A percentile compares a stretch with the other conserved stretches of the same genome.
These are phyloP conservation scores for Xylocopa sonorina DNA, from an alignment of 1,140 invertebrate species.

Conservation along the genomic window DNA sequence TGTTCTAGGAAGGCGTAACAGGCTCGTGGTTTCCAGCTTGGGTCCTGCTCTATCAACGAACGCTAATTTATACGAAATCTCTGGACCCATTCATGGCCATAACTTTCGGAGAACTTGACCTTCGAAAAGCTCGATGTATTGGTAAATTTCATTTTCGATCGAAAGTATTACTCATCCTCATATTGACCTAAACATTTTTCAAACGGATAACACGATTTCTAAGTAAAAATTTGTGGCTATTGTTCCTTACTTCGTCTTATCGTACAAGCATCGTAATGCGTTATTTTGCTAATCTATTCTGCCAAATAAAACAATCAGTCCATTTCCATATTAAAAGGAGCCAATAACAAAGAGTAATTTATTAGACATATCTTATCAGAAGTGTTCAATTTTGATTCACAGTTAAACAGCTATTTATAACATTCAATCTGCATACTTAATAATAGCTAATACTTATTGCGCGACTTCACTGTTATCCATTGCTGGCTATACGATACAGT, in stretches of 20 bases:
- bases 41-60: conserved; percentile 88
- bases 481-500: not conserved
- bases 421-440: not conserved
- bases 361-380: not conserved
- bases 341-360: not conserved
- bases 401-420: not conserved
- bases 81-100: conserved; percentile 76
- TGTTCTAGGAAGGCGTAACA: conserved; percentile 84
- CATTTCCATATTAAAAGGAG: not conserved
- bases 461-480: not conserved
- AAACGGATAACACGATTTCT: not conserved
- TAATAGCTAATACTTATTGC: not conserved
- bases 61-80: conserved; percentile 85
- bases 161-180: not conserved
- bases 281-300: not conserved
- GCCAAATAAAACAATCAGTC: conserved; percentile 9
- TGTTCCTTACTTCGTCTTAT: too few species aligned
- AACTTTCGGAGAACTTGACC: conserved; percentile 85
- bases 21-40: conserved; percentile 90
- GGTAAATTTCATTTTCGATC: conserved; percentile 81
- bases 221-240: too few species aligned
- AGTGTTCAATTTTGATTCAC: not conserved
- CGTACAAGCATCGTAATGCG: not conserved
- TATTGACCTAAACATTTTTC: not conserved
- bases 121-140: conserved; percentile 91